Evolutionary conservation across 2,113 vertebrate genomes (phyloP).

Genomic region (Cephalopholis sonnerati): DNA sequence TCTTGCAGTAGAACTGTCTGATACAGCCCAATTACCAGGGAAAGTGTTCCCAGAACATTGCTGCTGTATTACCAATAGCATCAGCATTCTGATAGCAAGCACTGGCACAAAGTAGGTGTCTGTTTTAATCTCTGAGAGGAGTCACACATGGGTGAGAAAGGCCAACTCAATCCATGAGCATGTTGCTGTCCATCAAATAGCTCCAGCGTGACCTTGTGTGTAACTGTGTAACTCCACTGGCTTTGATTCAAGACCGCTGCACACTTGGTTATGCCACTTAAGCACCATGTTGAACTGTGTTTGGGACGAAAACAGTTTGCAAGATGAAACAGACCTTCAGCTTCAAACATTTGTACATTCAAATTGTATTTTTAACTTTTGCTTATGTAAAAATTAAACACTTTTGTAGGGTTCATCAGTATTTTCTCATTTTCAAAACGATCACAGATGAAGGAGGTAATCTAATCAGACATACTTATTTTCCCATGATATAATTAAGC

Average conservation of each 20-base stretch:
- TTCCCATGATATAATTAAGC: neutral
- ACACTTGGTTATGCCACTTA: conserved; percentile 17
- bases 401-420: neutral
- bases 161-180: conserved; percentile 12
- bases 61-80: neutral
- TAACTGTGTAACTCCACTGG: conserved; percentile 48
- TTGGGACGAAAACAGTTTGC: conserved; percentile 24
- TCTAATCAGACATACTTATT: neutral
- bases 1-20: conserved; percentile 1
- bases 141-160: conserved; percentile 57
- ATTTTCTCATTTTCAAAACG: neutral
- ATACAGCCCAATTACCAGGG: neutral
- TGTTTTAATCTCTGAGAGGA: conserved; percentile 36
- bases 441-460: neutral
- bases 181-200: conserved; percentile 72
- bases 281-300: conserved; percentile 9
- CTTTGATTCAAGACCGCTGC: conserved; percentile 14
- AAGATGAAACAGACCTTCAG: neutral
- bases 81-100: conserved; percentile 8
- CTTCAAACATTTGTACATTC: neutral
- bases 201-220: conserved; percentile 49
- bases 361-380: neutral
- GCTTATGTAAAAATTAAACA: neutral
- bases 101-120: conserved; percentile 27
- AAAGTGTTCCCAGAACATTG: conserved; percentile 9